These are phyloP conservation scores for Etheostoma perlongum DNA, from an alignment of 2,797 vertebrate genomes.

Conservation along the genomic window DNA sequence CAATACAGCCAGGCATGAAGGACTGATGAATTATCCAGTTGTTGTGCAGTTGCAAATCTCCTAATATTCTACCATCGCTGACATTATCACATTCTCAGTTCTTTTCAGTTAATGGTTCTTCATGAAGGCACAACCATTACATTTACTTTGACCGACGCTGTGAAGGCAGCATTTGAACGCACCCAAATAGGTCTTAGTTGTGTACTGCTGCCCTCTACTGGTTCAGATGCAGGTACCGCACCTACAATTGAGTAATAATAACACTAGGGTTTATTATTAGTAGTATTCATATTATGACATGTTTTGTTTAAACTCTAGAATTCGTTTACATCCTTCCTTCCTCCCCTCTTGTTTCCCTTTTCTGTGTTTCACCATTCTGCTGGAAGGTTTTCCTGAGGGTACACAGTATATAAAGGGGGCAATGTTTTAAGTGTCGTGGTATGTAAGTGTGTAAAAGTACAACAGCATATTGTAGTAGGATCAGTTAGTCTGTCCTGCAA, in stretches of 20 bases:
- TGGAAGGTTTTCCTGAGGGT: not conserved
- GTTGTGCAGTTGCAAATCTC: not conserved
- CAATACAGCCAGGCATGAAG: rapidly evolving
- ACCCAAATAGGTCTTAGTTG: too few species aligned
- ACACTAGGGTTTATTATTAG: not conserved
- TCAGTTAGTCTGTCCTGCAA: slow-evolving; percentile 35
- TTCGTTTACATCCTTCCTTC: not conserved
- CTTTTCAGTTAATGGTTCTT: not conserved
- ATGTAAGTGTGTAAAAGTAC: not conserved
- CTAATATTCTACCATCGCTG: not conserved
- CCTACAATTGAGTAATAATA: too few species aligned
- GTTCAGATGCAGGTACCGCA: not conserved
- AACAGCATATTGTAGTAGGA: not conserved
- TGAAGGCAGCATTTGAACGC: not conserved
- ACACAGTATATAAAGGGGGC: not conserved
- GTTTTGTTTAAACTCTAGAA: not conserved
- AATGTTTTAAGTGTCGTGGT: too few species aligned
- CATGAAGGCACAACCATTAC: not conserved
- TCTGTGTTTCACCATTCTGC: not conserved
- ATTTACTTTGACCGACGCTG: not conserved
- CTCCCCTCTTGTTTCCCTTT: not conserved
- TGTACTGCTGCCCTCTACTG: slow-evolving; percentile 34
- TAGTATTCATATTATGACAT: not conserved
- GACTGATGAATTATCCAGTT: not conserved
- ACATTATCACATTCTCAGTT: not conserved